These are phyloP conservation scores for Philereme transversata DNA, from an alignment of 2,888 invertebrate genomes.

Conservation along the genomic window DNA sequence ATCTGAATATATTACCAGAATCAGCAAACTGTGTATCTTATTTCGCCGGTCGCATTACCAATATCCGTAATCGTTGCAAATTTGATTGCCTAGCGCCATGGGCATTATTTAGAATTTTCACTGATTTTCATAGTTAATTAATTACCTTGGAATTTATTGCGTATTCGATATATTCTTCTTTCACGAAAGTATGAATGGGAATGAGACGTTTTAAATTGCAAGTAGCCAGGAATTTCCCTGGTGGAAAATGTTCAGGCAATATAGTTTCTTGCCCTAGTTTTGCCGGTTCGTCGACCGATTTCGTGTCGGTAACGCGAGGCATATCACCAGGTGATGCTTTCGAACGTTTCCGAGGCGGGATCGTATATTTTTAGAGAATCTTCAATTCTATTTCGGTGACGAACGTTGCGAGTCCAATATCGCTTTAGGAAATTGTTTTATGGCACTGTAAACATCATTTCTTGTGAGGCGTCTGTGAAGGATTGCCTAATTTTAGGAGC, in stretches of 20 bases:
- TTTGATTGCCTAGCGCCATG: slow-evolving; percentile 54
- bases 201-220: slow-evolving; percentile 38
- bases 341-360: slow-evolving; percentile 61
- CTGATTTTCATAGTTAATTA: slow-evolving; percentile 40
- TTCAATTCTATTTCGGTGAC: slow-evolving; percentile 62
- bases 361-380: slow-evolving; percentile 67
- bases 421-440: slow-evolving; percentile 54
- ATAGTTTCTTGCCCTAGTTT: slow-evolving; percentile 74
- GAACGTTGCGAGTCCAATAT: slow-evolving; percentile 46
- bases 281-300: slow-evolving; percentile 78
- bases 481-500: slow-evolving; percentile 29
- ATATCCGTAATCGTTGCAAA: slow-evolving; percentile 55
- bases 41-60: slow-evolving; percentile 44
- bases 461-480: slow-evolving; percentile 34
- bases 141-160: slow-evolving; percentile 44
- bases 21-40: slow-evolving; percentile 40
- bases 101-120: slow-evolving; percentile 37
- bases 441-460: slow-evolving; percentile 46
- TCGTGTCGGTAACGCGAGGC: slow-evolving; percentile 62
- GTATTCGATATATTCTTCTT: slow-evolving; percentile 16
- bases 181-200: slow-evolving; percentile 26
- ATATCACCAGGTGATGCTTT: slow-evolving; percentile 70
- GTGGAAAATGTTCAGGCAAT: slow-evolving; percentile 61
- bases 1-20: slow-evolving; percentile 34
- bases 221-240: slow-evolving; percentile 45